A percentile compares a stretch with the other conserved stretches of the same genome.
Conservation (phyloP, 2,113 vertebrate genomes). For the Lota lota region DNA sequence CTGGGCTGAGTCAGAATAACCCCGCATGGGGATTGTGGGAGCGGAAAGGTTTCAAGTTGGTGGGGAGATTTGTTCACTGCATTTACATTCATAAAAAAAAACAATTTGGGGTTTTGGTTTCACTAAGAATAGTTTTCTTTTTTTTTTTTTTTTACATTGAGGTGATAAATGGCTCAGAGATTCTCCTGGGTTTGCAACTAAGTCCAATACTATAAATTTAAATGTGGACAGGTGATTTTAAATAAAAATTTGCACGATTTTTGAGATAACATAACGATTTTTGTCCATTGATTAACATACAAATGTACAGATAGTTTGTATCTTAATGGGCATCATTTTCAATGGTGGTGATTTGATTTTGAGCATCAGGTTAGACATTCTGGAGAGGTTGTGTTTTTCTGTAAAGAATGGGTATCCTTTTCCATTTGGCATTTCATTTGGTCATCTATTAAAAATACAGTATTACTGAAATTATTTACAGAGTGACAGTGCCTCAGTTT, state of each 20-base stretch:
- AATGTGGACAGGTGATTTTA: not conserved
- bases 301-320: no score
- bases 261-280: not conserved
- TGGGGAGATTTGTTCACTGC: slow-evolving; percentile 44
- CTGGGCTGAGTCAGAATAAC: slow-evolving; percentile 33
- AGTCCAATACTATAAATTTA: slow-evolving; percentile 23
- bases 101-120: slow-evolving; percentile 46
- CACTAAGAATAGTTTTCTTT: slow-evolving; percentile 39
- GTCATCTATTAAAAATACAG: slow-evolving; percentile 37
- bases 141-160: slow-evolving; percentile 32
- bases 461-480: no score
- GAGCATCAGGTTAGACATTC: slow-evolving; percentile 8
- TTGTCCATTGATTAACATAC: not conserved
- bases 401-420: slow-evolving; percentile 7
- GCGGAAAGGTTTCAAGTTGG: slow-evolving; percentile 51
- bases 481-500: not conserved
- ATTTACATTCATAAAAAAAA: slow-evolving; percentile 55
- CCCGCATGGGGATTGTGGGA: slow-evolving; percentile 26
- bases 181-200: slow-evolving; percentile 68
- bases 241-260: not conserved
- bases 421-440: slow-evolving; percentile 26
- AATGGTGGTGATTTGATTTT: not conserved
- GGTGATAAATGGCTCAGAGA: slow-evolving; percentile 66
- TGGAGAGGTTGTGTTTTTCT: slow-evolving; percentile 25
- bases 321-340: slow-evolving; percentile 34